Base-by-base conservation (phyloP, 2,888 invertebrate genomes). In the Tortricodes alternella region DNA sequence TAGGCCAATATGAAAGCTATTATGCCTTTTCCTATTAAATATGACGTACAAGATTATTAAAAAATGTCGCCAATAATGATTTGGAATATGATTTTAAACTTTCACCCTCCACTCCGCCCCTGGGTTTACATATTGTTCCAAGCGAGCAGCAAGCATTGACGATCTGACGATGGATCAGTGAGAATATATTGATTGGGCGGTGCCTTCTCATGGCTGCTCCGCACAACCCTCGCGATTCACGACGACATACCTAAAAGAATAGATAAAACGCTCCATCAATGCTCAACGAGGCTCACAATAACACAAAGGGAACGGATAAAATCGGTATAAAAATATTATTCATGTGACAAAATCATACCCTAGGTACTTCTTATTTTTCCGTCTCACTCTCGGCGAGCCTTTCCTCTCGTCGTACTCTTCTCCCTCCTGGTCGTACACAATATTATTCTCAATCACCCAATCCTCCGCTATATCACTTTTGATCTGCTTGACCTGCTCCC, bases 301-400 rank as follows among this genome's bases (percentile, higher is more conserved):
- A 19, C 11, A 19, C 13, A 23, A 15, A 41, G 41, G 41, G 15
- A 13, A 9, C 16, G 23, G 48, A 27, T 34, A 41, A 16, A 41
- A 58, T 34, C 50, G 15, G 16, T 21, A 5, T 8, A 34, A 41
- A 41, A 11, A 4, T 9, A 7, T n/a, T n/a, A 21, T 46, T 71
- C 85, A 89, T 46, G 86, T 87, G 9, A 89, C 88, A 59, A 89
- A 89, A 59, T 90, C 89, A 51, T 87, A 89, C 0, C 88, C 89
- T 13, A 89, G 44, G 59, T 89, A 90, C 68, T 88, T 89, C 62
- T 89, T 89, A 86, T 89, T 90, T 87, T 88, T 89, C 70, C 90
- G 80, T 59, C 89, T 72, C 1, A 87, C 89, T 2, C 89, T 59
- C 0, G 83, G 68, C 0, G 83, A 80, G 0, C 80, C 83, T 21